A percentile compares a stretch with the other conserved stretches of the same genome.
phyloP scores from a whole-genome alignment of 1,140 invertebrate genomes.

The Zaprionus lachaisei region DNA sequence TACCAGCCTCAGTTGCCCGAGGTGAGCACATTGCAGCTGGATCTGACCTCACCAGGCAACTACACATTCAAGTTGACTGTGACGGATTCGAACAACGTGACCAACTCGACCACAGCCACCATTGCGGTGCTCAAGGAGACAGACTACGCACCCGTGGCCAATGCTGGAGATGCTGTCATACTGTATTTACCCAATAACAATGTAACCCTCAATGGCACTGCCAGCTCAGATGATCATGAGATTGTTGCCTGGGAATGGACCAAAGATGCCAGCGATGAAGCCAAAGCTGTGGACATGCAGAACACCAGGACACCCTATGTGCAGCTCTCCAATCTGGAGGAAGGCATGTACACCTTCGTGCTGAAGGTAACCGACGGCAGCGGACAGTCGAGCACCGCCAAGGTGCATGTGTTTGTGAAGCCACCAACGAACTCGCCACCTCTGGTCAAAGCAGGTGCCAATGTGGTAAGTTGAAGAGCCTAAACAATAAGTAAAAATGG shows the following conservation, averaged over 20 bases:
- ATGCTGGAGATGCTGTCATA: constrained; percentile 95
- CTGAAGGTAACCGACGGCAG: constrained; percentile 96
- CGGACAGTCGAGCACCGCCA: constrained; percentile 93
- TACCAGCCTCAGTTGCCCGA: constrained; percentile 92
- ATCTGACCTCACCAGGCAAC: constrained; percentile 93
- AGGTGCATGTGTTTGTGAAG: constrained; percentile 97
- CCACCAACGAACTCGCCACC: constrained; percentile 94
- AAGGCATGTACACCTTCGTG: constrained; percentile 97
- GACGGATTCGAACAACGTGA: constrained; percentile 94
- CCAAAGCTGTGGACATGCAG: constrained; percentile 96
- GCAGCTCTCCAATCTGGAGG: constrained; percentile 93
- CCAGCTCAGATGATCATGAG: constrained; percentile 96
- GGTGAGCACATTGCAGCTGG: constrained; percentile 93
- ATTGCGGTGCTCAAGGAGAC: constrained; percentile 95
- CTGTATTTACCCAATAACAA: constrained; percentile 96
- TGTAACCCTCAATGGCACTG: constrained; percentile 94
- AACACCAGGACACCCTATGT: constrained; percentile 94
- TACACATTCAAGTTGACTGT: constrained; percentile 97
- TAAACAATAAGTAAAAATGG: background rate
- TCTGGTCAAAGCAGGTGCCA: constrained; percentile 87
- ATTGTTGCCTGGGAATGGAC: constrained; percentile 98
- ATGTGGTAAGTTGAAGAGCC: constrained; percentile 72
- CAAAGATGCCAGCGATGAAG: constrained; percentile 92
- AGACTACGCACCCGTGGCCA: constrained; percentile 97
- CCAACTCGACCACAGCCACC: constrained; percentile 94